phyloP scores from a whole-genome alignment of 2,113 vertebrate species.

The Numida meleagris region DNA sequence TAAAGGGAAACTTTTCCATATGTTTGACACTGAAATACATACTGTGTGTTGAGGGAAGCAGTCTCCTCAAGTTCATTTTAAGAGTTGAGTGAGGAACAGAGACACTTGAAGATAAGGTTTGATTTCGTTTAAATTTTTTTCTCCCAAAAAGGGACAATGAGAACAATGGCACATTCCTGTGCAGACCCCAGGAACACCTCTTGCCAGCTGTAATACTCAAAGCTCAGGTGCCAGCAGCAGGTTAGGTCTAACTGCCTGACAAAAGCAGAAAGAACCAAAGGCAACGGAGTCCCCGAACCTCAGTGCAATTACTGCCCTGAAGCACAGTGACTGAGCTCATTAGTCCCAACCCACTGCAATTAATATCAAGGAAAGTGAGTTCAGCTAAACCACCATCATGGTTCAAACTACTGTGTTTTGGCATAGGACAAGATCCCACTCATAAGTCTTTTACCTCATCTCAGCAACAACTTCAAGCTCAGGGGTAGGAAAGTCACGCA shows the following conservation, averaged over 20 bases:
- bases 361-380: background rate
- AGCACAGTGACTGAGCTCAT: accelerated
- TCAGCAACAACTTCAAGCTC: background rate
- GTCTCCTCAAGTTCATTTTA: background rate
- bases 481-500: background rate
- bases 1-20: background rate
- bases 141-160: background rate
- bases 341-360: background rate
- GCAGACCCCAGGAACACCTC: background rate
- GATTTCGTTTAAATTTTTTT: background rate
- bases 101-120: background rate
- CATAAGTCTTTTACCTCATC: background rate
- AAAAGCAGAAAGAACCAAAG: background rate
- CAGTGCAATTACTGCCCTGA: background rate
- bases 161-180: background rate
- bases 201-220: background rate
- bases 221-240: background rate
- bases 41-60: background rate
- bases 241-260: background rate
- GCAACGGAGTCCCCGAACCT: background rate
- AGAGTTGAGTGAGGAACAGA: background rate
- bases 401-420: background rate
- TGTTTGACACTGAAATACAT: background rate
- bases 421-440: background rate
- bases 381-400: background rate